These are phyloP conservation scores for Strigops habroptila DNA, from an alignment of 2,113 vertebrate genomes.

Conservation along the genomic window DNA sequence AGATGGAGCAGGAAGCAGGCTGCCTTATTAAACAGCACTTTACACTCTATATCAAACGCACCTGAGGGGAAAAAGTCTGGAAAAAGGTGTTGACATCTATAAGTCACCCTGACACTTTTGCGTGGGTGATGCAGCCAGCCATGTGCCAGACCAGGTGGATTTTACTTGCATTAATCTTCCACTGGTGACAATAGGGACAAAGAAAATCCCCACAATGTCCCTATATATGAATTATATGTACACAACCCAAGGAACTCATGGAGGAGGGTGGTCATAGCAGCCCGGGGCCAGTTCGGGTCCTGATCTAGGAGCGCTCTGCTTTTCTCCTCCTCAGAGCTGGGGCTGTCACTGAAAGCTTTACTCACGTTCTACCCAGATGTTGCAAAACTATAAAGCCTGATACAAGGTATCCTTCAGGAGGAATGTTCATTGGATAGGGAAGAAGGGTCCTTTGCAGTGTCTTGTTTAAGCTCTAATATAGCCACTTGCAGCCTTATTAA, in stretches of 20 bases:
- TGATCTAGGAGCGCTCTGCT: fast-evolving
- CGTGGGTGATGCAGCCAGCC: fast-evolving
- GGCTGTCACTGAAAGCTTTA: not conserved
- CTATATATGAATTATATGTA: fast-evolving
- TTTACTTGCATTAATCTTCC: fast-evolving
- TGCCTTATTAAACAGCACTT: not conserved
- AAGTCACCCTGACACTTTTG: fast-evolving
- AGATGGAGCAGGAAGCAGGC: not conserved
- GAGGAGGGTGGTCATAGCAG: fast-evolving
- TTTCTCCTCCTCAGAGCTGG: not conserved
- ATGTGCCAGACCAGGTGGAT: fast-evolving
- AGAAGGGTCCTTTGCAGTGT: not conserved
- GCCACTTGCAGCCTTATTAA: not conserved
- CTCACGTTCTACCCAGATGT: not conserved
- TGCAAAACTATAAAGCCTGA: not conserved
- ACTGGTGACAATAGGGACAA: not conserved
- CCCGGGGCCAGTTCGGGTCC: not conserved
- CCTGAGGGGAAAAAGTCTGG: fast-evolving
- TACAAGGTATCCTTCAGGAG: not conserved
- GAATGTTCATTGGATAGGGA: fast-evolving
- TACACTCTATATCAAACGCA: fast-evolving
- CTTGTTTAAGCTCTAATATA: not conserved
- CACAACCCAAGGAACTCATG: fast-evolving
- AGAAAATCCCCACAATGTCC: not conserved
- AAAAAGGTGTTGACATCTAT: fast-evolving